phyloP scores from a whole-genome alignment of 2,113 vertebrate genomes.

The Lophius piscatorius region DNA sequence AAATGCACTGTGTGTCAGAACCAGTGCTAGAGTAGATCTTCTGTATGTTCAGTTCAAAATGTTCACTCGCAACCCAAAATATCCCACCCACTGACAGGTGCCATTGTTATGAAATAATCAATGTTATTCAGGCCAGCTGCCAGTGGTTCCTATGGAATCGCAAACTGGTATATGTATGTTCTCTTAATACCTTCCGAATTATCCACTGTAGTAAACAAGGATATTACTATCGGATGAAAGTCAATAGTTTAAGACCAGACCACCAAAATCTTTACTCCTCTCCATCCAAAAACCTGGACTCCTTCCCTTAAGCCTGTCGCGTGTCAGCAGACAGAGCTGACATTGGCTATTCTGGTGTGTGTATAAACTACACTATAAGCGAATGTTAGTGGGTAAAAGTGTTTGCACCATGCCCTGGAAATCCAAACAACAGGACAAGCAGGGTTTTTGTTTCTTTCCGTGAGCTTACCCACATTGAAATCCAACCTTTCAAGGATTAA shows the following conservation, averaged over 20 bases:
- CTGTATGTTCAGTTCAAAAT: too few relatives aligned
- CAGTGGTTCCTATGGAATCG: too few relatives aligned
- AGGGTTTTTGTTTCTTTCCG: constrained; percentile 50
- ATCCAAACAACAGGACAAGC: constrained; percentile 51
- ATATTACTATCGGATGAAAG: constrained; percentile 27
- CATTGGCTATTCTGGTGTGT: constrained; percentile 10
- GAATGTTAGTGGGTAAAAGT: constrained; percentile 34
- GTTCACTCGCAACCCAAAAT: too few relatives aligned
- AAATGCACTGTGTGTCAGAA: too few relatives aligned
- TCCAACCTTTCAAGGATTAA: constrained; percentile 50
- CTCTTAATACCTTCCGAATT: constrained; percentile 21
- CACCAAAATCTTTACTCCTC: constrained; percentile 49
- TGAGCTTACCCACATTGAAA: constrained; percentile 53
- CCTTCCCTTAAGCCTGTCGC: constrained; percentile 6
- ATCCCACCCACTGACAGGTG: too few relatives aligned
- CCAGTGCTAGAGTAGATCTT: too few relatives aligned
- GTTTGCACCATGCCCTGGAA: constrained; percentile 28
- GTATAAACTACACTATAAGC: constrained; percentile 11
- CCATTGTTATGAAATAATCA: too few relatives aligned
- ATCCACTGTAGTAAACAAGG: constrained; percentile 26
- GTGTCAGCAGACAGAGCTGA: constrained; percentile 58
- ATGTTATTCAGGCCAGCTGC: too few relatives aligned
- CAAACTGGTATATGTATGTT: constrained; percentile 6
- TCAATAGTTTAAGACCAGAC: constrained; percentile 44
- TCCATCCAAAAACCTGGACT: constrained; percentile 42